These are phyloP conservation scores for Drosophila ambigua DNA, from an alignment of 1,140 invertebrate species.

Conservation along the genomic window DNA sequence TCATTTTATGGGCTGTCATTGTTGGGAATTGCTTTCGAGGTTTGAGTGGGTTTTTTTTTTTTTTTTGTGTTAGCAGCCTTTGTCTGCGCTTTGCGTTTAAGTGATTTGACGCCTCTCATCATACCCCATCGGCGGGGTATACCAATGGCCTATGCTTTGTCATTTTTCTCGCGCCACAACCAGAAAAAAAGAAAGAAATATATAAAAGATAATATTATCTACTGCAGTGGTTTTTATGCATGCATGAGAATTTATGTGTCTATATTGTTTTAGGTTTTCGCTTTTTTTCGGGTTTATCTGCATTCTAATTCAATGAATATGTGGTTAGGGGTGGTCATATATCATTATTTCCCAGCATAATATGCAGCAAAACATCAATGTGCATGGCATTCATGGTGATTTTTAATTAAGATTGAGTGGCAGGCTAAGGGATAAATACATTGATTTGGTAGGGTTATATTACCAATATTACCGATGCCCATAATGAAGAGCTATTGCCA, in stretches of 20 bases:
- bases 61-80: slow-evolving; percentile 37
- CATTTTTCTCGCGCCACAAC: slow-evolving; percentile 33
- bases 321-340: background rate
- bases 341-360: slow-evolving; percentile 8
- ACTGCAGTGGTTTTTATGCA: slow-evolving; percentile 45
- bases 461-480: too few relatives aligned
- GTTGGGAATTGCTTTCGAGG: slow-evolving; percentile 58
- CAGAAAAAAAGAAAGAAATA: slow-evolving; percentile 17
- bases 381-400: too few relatives aligned
- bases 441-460: too few relatives aligned
- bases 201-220: slow-evolving; percentile 15
- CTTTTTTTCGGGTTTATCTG: slow-evolving; percentile 39
- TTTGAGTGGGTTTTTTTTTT: slow-evolving; percentile 27
- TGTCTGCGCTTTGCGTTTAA: slow-evolving; percentile 64
- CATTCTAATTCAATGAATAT: slow-evolving; percentile 51
- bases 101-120: slow-evolving; percentile 73
- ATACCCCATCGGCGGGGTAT: background rate
- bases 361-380: too few relatives aligned
- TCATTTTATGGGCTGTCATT: slow-evolving; percentile 75
- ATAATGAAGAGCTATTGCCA: too few relatives aligned
- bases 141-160: slow-evolving; percentile 53
- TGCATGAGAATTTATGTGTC: slow-evolving; percentile 36
- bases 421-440: too few relatives aligned
- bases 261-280: slow-evolving; percentile 25
- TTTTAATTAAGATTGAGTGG: too few relatives aligned